Percentiles rank a stretch among this genome's conserved stretches.
phyloP scores from a whole-genome alignment of 1,140 invertebrate genomes.

The Halyomorpha halys region DNA sequence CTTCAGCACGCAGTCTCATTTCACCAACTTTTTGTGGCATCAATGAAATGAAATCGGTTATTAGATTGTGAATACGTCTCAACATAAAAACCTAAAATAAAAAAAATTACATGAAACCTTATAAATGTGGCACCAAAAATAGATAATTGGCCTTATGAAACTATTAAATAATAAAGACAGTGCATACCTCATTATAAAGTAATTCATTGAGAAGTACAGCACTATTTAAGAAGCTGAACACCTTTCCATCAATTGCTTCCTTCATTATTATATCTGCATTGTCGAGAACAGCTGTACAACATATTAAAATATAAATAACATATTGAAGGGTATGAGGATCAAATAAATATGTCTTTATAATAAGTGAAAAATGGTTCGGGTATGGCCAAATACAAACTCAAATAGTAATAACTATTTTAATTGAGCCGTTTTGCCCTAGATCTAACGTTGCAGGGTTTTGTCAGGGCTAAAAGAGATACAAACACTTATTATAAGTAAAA shows the following conservation, averaged over 20 bases:
- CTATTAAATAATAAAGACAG: too few species aligned
- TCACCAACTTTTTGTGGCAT: conserved; percentile 88
- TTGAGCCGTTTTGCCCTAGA: too few species aligned
- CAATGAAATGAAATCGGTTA: conserved; percentile 85
- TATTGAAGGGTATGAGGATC: too few species aligned
- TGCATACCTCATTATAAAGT: conserved; percentile 55
- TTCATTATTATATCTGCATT: conserved; percentile 68
- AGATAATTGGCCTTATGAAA: too few species aligned
- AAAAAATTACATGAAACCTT: not conserved
- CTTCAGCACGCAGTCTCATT: conserved; percentile 72
- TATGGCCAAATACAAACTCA: too few species aligned
- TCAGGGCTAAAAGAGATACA: too few species aligned
- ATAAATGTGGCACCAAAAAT: too few species aligned
- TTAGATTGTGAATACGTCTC: conserved; percentile 67
- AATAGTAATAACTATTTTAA: too few species aligned
- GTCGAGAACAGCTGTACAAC: conserved; percentile 44
- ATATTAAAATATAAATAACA: conserved; percentile 15
- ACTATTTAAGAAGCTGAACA: conserved; percentile 66
- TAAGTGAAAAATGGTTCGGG: too few species aligned
- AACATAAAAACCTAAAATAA: conserved; percentile 58
- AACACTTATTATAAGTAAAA: too few species aligned
- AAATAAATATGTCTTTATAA: too few species aligned
- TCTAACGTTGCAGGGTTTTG: too few species aligned
- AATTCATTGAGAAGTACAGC: conserved; percentile 57
- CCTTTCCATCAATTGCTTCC: conserved; percentile 63